phyloP scores from a whole-genome alignment of 1,140 invertebrate genomes.

The Anastrepha obliqua region DNA sequence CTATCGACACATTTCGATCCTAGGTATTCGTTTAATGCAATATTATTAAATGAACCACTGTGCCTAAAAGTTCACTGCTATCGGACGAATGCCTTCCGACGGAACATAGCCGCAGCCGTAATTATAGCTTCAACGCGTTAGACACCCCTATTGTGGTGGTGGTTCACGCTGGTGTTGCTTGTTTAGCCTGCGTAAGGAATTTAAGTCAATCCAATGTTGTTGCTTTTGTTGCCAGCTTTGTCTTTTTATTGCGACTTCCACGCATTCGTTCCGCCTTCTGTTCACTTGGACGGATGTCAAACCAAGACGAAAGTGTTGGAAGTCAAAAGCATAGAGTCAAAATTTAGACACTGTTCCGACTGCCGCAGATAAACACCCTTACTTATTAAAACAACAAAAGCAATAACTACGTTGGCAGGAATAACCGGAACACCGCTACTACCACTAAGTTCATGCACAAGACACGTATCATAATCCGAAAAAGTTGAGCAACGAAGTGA shows the following conservation, averaged over 20 bases:
- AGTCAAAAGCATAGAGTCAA: constrained; percentile 64
- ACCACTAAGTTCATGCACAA: constrained; percentile 29
- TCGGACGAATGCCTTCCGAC: background rate
- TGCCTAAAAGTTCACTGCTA: background rate
- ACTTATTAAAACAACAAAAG: constrained; percentile 20
- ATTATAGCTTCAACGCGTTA: constrained; percentile 28
- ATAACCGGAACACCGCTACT: constrained; percentile 45
- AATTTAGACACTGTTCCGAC: constrained; percentile 43
- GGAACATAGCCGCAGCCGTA: background rate
- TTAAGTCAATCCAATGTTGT: background rate
- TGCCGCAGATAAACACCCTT: constrained; percentile 58
- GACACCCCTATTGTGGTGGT: constrained; percentile 21
- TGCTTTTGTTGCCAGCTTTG: constrained; percentile 22
- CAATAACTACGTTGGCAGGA: background rate
- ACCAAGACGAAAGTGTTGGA: constrained; percentile 66
- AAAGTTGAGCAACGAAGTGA: background rate
- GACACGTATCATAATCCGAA: background rate
- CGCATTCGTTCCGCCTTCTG: constrained; percentile 74
- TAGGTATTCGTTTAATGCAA: no score
- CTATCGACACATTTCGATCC: no score
- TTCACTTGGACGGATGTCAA: constrained; percentile 63
- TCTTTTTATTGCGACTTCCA: constrained; percentile 49
- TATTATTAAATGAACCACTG: background rate
- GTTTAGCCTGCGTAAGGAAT: constrained; percentile 34
- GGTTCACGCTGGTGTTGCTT: constrained; percentile 52